These are phyloP conservation scores for Rhinella marina DNA, from an alignment of 2,797 vertebrate species.

Conservation along the genomic window DNA sequence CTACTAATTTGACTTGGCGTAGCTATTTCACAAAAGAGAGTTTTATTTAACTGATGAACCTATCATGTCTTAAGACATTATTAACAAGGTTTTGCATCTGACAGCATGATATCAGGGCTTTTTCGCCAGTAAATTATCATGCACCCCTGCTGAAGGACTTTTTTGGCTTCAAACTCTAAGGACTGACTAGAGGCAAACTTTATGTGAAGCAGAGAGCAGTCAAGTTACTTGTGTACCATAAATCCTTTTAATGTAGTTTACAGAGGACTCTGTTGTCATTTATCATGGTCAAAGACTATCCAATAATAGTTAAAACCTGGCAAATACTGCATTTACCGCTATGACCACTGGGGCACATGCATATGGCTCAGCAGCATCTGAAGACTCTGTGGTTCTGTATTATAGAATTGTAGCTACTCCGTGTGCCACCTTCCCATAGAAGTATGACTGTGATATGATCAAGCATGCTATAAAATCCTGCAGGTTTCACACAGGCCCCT, in stretches of 20 bases:
- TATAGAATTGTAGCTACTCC: not conserved
- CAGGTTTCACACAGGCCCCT: too few relatives aligned
- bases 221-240: not conserved
- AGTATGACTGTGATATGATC: too few relatives aligned
- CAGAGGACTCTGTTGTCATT: not conserved
- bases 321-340: not conserved
- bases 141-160: conserved; percentile 50
- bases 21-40: conserved; percentile 64
- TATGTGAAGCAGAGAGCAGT: conserved; percentile 1
- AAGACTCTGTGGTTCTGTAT: not conserved
- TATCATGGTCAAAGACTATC: not conserved
- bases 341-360: not conserved
- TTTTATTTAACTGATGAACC: conserved; percentile 64
- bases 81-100: conserved; percentile 63
- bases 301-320: not conserved
- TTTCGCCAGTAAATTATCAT: conserved; percentile 47
- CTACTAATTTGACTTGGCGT: conserved; percentile 63
- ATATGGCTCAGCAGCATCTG: not conserved
- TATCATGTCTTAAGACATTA: conserved; percentile 64
- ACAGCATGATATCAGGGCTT: conserved; percentile 61
- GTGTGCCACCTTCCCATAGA: not conserved
- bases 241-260: not conserved
- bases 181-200: conserved; percentile 21
- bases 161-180: conserved; percentile 47
- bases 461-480: too few relatives aligned